A percentile compares a stretch with the other conserved stretches of the same genome.
phyloP scores from a whole-genome alignment of 2,113 vertebrate species.

The Dascyllus trimaculatus region DNA sequence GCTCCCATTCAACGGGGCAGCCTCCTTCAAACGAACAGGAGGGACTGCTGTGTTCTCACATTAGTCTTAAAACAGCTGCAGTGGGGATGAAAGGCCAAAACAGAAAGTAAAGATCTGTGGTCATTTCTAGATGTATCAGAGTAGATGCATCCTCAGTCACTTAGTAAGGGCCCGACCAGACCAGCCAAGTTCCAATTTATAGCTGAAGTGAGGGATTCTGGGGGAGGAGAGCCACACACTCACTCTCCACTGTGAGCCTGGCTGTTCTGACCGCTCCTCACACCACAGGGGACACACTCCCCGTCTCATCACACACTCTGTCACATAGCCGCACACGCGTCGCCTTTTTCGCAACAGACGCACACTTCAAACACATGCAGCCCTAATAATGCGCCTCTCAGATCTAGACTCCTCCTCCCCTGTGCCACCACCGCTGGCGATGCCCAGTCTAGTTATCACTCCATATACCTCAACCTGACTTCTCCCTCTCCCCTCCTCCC shows the following conservation, averaged over 20 bases:
- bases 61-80: too few relatives aligned
- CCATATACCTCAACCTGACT: constrained; percentile 44
- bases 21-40: neutral
- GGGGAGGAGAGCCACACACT: neutral
- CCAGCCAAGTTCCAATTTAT: constrained; percentile 5
- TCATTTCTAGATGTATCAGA: neutral
- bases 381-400: constrained; percentile 48
- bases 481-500: constrained; percentile 9
- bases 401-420: constrained; percentile 32
- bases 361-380: constrained; percentile 51
- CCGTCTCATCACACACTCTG: neutral
- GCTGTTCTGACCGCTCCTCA: constrained; percentile 26
- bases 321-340: constrained; percentile 6
- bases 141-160: neutral
- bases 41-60: too few relatives aligned
- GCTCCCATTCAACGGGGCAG: too few relatives aligned
- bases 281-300: constrained; percentile 4
- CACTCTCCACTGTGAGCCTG: constrained; percentile 9
- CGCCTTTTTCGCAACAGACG: constrained; percentile 11
- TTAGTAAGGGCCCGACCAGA: constrained; percentile 16
- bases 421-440: constrained; percentile 27
- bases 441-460: constrained; percentile 66
- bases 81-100: too few relatives aligned
- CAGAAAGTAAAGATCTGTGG: neutral
- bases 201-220: constrained; percentile 14